Percentiles rank a stretch among this genome's conserved stretches.
Conservation (phyloP, 2,113 vertebrate genomes). For the Dolichotis patagonum region DNA sequence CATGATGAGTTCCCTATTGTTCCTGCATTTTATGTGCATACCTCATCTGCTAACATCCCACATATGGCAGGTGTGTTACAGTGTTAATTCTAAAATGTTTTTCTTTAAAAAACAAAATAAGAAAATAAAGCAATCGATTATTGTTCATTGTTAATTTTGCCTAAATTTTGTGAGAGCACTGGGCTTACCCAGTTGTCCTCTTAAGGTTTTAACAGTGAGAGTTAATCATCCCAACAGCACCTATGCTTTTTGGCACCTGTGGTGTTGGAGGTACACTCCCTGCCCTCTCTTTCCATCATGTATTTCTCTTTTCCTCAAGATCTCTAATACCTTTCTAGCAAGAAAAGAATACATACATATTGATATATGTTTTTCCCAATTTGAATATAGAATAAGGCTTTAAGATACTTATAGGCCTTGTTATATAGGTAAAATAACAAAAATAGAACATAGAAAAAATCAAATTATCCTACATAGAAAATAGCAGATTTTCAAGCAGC, state of each 20-base stretch:
- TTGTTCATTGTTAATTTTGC: background rate
- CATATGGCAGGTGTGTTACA: background rate
- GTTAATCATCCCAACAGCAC: background rate
- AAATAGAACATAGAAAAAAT: slow-evolving; percentile 5
- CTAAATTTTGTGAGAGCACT: background rate
- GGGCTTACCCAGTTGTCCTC: background rate
- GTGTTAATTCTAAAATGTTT: background rate
- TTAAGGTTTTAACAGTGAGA: background rate
- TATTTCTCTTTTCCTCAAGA: background rate
- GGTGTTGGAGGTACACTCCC: background rate
- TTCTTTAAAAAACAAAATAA: background rate
- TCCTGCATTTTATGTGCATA: background rate
- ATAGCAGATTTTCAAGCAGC: background rate
- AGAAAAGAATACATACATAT: background rate
- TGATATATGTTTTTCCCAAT: background rate
- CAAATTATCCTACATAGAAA: background rate
- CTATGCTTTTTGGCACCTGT: background rate
- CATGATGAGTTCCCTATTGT: background rate
- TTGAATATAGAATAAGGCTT: background rate
- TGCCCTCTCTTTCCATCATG: background rate
- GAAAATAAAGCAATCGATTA: background rate
- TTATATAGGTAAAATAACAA: slow-evolving; percentile 28
- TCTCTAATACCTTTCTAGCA: background rate
- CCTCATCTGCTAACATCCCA: background rate
- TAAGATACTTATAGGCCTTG: background rate